Conservation (phyloP, 2,888 invertebrate species). For the Pseudanteris insignis region DNA sequence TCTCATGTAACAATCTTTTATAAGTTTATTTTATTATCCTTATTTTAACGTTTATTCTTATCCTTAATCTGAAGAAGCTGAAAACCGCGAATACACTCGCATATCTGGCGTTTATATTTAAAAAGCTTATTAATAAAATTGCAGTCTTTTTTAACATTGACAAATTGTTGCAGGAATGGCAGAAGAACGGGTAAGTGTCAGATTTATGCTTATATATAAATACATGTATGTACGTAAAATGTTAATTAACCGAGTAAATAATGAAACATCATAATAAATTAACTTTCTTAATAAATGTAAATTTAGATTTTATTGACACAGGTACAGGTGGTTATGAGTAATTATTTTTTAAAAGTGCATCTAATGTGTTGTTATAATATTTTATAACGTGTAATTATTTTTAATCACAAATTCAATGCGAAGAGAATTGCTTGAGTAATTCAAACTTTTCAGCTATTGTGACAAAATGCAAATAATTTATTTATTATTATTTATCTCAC, state of each 20-base stretch:
- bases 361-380: background rate
- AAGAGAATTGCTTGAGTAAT: too few species aligned
- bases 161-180: slow-evolving; percentile 41
- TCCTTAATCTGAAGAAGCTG: slow-evolving; percentile 29
- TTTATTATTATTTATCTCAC: too few species aligned
- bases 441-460: too few species aligned
- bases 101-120: slow-evolving; percentile 23
- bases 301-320: too few species aligned
- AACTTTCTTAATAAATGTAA: too few species aligned
- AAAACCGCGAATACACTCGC: slow-evolving; percentile 35
- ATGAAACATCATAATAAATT: too few species aligned
- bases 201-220: background rate
- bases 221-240: slow-evolving; percentile 28
- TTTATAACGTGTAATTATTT: too few species aligned
- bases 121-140: slow-evolving; percentile 43
- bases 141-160: slow-evolving; percentile 43
- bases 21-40: slow-evolving; percentile 33
- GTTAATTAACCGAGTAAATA: slow-evolving; percentile 18
- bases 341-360: background rate
- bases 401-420: too few species aligned
- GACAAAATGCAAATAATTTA: too few species aligned
- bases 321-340: too few species aligned
- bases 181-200: slow-evolving; percentile 26
- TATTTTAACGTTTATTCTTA: slow-evolving; percentile 31
- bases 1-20: slow-evolving; percentile 43